A percentile compares a stretch with the other conserved stretches of the same genome.
Conservation (phyloP, 1,140 invertebrate species). For the Drosophila pseudoobscura region DNA sequence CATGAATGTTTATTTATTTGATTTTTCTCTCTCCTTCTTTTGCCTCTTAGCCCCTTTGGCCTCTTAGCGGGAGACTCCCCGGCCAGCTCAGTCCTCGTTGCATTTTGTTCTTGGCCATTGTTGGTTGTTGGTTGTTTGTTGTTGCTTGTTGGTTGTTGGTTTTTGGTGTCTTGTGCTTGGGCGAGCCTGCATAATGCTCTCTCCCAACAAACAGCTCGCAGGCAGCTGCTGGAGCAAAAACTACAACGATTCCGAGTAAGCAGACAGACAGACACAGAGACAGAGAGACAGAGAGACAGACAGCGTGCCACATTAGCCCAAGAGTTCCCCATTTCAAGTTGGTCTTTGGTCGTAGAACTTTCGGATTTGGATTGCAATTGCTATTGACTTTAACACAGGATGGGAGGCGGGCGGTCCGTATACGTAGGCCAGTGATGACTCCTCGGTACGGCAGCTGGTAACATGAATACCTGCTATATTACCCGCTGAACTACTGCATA, state of each 20-base stretch:
- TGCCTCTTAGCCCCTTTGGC: background rate
- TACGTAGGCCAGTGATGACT: too few species aligned
- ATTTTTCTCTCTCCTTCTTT: constrained; percentile 41
- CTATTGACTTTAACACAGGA: constrained; percentile 27
- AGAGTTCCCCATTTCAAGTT: constrained; percentile 33
- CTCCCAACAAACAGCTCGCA: constrained; percentile 30
- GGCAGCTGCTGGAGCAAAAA: constrained; percentile 26
- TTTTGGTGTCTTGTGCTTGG: constrained; percentile 56
- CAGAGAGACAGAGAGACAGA: constrained; percentile 16
- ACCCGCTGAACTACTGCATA: too few species aligned
- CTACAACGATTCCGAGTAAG: background rate
- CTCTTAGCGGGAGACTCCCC: too few species aligned
- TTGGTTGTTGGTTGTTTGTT: constrained; percentile 45
- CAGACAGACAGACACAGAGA: too few species aligned
- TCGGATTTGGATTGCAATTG: constrained; percentile 31
- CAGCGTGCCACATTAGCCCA: constrained; percentile 57
- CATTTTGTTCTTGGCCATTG: constrained; percentile 47
- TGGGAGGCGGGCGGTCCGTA: background rate
- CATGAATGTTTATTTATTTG: constrained; percentile 77
- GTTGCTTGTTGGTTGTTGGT: constrained; percentile 36
- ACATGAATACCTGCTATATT: too few species aligned
- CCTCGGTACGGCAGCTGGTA: background rate
- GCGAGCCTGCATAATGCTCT: constrained; percentile 45
- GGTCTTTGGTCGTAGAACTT: constrained; percentile 31
- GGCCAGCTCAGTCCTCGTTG: constrained; percentile 9